phyloP scores from a whole-genome alignment of 2,113 vertebrate genomes.

The Cettia cetti region DNA sequence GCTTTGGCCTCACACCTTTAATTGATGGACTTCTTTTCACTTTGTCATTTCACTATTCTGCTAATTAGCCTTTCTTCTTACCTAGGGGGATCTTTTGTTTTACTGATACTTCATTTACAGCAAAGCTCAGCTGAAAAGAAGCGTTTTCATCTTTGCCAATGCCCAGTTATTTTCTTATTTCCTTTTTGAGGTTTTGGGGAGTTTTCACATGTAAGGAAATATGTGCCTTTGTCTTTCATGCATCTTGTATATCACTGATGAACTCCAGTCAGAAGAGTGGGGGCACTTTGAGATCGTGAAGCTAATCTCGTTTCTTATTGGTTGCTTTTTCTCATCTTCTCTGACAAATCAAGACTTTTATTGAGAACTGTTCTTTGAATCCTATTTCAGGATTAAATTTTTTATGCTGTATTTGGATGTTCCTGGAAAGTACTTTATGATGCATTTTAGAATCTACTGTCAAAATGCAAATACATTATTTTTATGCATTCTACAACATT shows the following conservation, averaged over 20 bases:
- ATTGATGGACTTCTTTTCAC: background rate
- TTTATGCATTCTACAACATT: background rate
- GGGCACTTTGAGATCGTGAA: background rate
- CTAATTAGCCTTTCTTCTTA: background rate
- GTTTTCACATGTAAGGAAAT: background rate
- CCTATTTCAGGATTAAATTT: background rate
- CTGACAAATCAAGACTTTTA: background rate
- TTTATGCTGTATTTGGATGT: background rate
- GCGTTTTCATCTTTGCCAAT: background rate
- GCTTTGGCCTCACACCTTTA: background rate
- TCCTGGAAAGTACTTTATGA: background rate
- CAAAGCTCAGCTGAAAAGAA: background rate
- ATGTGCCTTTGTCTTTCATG: background rate
- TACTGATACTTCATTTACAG: background rate
- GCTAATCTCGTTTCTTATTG: background rate
- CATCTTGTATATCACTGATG: background rate
- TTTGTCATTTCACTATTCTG: background rate
- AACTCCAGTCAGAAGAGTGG: background rate
- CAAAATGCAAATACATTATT: background rate
- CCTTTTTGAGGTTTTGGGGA: background rate
- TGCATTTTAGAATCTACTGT: background rate
- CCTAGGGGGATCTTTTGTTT: background rate
- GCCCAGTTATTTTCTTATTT: background rate
- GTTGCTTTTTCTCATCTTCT: background rate
- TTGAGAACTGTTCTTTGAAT: background rate